Conservation (phyloP, 1,140 invertebrate genomes). For the Drosophila pallidifrons region DNA sequence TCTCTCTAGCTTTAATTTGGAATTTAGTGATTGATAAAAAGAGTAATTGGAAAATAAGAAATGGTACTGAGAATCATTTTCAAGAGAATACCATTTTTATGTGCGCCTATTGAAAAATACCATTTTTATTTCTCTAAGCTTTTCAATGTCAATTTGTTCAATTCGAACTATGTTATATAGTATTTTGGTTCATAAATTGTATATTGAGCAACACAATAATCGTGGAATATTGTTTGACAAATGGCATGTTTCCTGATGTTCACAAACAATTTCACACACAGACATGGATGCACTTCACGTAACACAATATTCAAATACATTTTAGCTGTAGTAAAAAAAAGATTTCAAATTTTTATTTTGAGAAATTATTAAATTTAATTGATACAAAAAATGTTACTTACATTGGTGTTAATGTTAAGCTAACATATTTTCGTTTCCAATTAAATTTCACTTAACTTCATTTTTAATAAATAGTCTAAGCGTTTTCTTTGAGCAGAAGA, state of each 20-base stretch:
- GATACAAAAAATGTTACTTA: background rate
- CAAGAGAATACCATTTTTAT: no score
- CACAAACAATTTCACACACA: slow-evolving; percentile 12
- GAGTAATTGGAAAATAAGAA: no score
- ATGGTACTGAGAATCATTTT: no score
- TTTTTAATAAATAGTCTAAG: slow-evolving; percentile 52
- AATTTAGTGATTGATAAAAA: no score
- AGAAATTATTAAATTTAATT: background rate
- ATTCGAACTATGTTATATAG: background rate
- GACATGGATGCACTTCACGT: slow-evolving; percentile 1
- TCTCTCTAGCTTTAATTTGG: no score
- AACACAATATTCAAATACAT: no score
- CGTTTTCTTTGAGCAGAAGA: slow-evolving; percentile 29
- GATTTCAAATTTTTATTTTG: background rate
- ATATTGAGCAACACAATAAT: slow-evolving; percentile 36
- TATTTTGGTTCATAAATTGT: slow-evolving; percentile 4
- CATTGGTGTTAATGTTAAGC: background rate
- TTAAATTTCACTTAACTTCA: slow-evolving; percentile 27
- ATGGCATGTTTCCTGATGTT: slow-evolving; percentile 60
- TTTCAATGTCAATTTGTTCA: no score
- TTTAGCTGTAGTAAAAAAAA: no score
- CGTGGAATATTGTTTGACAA: slow-evolving; percentile 70
- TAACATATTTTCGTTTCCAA: slow-evolving; percentile 30
- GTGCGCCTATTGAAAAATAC: no score
- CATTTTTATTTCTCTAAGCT: no score